A percentile compares a stretch with the other conserved stretches of the same genome.
These are phyloP conservation scores for Drosophila subsilvestris DNA, from an alignment of 2,888 invertebrate genomes.

Conservation along the genomic window DNA sequence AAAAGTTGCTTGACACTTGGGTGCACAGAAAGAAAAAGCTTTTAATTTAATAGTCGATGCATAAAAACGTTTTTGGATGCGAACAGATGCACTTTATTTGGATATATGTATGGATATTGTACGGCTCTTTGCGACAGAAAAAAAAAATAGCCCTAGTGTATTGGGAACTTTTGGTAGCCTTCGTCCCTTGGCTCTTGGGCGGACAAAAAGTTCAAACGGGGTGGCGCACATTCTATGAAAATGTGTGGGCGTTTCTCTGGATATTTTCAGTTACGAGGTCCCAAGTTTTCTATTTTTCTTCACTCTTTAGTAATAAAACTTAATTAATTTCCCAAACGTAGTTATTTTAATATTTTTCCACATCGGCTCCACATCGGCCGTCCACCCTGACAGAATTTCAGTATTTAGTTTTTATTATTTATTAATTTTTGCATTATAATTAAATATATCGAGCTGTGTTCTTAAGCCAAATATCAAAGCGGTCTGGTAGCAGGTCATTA, in stretches of 20 bases:
- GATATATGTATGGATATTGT: background rate
- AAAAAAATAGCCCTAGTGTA: slow-evolving; percentile 24
- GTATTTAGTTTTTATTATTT: too few relatives aligned
- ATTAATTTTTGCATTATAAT: too few relatives aligned
- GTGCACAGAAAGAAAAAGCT: slow-evolving; percentile 45
- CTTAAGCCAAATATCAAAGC: slow-evolving; percentile 46
- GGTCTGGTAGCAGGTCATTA: slow-evolving; percentile 72
- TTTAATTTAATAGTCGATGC: slow-evolving; percentile 56
- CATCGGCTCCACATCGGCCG: too few relatives aligned
- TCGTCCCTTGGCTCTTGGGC: slow-evolving; percentile 1
- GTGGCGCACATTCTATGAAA: slow-evolving; percentile 3
- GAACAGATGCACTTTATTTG: slow-evolving; percentile 16
- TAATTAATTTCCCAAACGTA: background rate
- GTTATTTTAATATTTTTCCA: background rate
- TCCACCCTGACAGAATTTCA: too few relatives aligned
- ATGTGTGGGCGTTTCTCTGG: slow-evolving; percentile 5
- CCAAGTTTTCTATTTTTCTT: slow-evolving; percentile 21
- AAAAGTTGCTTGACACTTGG: slow-evolving; percentile 29
- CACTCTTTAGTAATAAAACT: background rate
- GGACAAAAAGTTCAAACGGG: slow-evolving; percentile 29
- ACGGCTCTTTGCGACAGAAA: slow-evolving; percentile 9
- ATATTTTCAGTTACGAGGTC: slow-evolving; percentile 16
- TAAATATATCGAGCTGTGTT: too few relatives aligned
- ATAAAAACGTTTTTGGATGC: background rate
- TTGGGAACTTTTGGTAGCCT: slow-evolving; percentile 4